Evolutionary conservation across 2,113 vertebrate genomes (phyloP).

Genomic region (Mionectes macconnelli): DNA sequence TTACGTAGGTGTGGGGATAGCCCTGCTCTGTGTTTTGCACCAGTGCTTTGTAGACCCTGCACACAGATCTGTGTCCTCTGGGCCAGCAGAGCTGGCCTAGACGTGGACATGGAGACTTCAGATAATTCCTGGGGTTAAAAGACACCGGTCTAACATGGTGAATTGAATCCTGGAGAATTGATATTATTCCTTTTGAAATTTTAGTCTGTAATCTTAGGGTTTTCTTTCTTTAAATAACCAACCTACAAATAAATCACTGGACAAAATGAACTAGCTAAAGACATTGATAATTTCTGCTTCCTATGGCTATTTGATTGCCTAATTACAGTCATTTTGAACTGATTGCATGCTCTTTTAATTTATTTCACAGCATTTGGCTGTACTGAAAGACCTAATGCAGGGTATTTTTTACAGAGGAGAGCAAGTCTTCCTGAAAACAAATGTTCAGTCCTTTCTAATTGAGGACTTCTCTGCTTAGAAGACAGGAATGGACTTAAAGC

Average conservation of each 20-base stretch:
- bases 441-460: not conserved
- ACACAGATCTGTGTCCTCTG: not conserved
- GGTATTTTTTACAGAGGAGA: not conserved
- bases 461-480: not conserved
- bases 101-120: not conserved
- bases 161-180: not conserved
- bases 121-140: slow-evolving; percentile 10
- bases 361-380: slow-evolving; percentile 64
- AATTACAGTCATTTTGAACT: slow-evolving; percentile 67
- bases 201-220: not conserved
- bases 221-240: not conserved
- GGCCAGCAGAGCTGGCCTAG: not conserved
- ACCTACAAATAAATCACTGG: slow-evolving; percentile 10
- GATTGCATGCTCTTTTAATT: slow-evolving; percentile 70
- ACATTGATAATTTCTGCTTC: slow-evolving; percentile 42
- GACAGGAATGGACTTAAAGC: not conserved
- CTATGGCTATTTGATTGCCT: slow-evolving; percentile 55
- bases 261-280: slow-evolving; percentile 9
- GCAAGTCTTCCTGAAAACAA: not conserved
- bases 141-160: not conserved
- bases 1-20: not conserved
- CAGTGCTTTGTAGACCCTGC: slow-evolving; percentile 17
- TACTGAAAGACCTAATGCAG: slow-evolving; percentile 18
- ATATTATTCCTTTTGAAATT: slow-evolving; percentile 10
- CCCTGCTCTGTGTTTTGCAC: not conserved